These are phyloP conservation scores for Petrolisthes manimaculis DNA, from an alignment of 2,888 invertebrate genomes.

Conservation along the genomic window DNA sequence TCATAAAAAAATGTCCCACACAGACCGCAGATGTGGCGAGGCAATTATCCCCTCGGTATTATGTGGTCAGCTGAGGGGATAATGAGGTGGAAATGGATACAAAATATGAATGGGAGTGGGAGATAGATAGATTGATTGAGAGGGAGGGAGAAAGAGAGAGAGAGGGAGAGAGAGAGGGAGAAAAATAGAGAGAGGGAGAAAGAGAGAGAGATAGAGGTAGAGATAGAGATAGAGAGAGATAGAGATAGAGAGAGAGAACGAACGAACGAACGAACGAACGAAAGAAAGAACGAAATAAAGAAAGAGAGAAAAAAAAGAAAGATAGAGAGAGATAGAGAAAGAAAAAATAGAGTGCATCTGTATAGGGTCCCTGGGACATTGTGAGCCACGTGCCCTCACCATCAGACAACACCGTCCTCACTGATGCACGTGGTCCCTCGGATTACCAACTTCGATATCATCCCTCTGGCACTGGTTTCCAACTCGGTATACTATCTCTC, in stretches of 20 bases:
- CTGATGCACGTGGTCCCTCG: slow-evolving; percentile 12
- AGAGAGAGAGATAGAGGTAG: too few species aligned
- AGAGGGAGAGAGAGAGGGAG: not conserved
- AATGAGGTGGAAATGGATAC: not conserved
- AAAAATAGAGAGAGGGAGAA: too few species aligned
- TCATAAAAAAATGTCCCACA: too few species aligned
- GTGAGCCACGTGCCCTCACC: not conserved
- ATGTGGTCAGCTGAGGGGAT: slow-evolving; percentile 14
- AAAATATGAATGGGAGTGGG: not conserved
- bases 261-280: not conserved
- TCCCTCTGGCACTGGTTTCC: not conserved
- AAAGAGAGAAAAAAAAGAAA: not conserved
- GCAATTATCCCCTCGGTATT: not conserved
- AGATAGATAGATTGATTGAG: not conserved
- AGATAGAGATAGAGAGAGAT: too few species aligned
- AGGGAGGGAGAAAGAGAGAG: not conserved
- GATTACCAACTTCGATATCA: not conserved
- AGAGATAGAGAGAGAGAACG: not conserved
- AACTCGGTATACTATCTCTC: too few species aligned
- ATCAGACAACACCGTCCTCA: not conserved
- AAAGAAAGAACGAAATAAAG: not conserved
- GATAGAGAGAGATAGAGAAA: not conserved
- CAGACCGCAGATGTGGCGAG: not conserved
- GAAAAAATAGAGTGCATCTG: not conserved
- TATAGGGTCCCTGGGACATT: not conserved